Percentiles rank a stretch among this genome's conserved stretches.
Evolutionary conservation across 2,113 vertebrate species (phyloP).

Genomic region (Pterocles orientalis): DNA sequence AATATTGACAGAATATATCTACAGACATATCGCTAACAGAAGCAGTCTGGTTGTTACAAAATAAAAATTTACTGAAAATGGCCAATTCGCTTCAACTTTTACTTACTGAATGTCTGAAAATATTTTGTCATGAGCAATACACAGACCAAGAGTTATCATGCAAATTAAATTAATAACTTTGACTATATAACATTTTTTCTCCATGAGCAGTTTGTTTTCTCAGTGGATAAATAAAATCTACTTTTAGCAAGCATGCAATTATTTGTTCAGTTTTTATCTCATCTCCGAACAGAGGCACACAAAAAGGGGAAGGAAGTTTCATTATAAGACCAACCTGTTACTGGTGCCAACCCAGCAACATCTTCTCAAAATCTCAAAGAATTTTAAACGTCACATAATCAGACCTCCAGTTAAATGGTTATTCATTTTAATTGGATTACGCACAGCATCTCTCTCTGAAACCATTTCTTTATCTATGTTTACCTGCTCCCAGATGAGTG

Average conservation of each 20-base stretch:
- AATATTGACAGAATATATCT: background rate
- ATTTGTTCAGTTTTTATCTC: background rate
- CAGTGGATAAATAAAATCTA: background rate
- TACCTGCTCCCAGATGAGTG: background rate
- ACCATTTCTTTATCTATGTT: background rate
- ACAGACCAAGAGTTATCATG: background rate
- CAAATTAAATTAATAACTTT: background rate
- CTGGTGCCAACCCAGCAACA: background rate
- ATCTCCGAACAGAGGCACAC: background rate
- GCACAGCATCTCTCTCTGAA: background rate
- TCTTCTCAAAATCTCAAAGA: background rate
- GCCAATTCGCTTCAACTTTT: background rate
- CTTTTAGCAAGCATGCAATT: background rate
- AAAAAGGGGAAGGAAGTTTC: background rate
- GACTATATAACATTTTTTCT: background rate
- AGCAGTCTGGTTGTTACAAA: background rate
- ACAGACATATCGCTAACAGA: background rate
- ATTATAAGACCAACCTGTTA: background rate
- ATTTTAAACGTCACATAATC: background rate
- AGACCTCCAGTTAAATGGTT: background rate
- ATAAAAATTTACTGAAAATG: background rate
- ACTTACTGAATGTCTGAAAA: background rate
- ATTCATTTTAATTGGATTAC: background rate
- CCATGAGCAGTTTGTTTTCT: slow-evolving; percentile 6
- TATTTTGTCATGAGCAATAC: background rate